Evolutionary conservation across 2,888 invertebrate genomes (phyloP).

Genomic region (Uloborus plumipes): DNA sequence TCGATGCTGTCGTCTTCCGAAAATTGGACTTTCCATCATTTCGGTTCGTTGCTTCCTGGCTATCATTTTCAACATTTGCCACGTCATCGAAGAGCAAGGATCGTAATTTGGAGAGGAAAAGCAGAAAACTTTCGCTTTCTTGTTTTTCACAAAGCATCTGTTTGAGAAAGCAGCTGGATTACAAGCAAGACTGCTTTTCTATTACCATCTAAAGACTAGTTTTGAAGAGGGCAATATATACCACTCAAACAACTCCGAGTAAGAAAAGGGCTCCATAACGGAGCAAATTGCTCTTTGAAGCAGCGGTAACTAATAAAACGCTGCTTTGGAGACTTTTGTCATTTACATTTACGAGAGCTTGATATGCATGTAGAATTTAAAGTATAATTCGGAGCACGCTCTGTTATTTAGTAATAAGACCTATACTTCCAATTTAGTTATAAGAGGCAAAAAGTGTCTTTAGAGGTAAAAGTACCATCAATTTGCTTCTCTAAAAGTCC

Average conservation of each 20-base stretch:
- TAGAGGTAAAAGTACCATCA: too few relatives aligned
- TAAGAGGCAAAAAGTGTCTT: too few relatives aligned
- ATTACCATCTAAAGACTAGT: conserved; percentile 33
- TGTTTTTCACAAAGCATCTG: conserved; percentile 19
- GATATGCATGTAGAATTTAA: too few relatives aligned
- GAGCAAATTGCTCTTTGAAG: too few relatives aligned
- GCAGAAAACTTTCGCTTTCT: conserved; percentile 3
- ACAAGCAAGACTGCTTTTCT: conserved; percentile 14
- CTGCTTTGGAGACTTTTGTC: too few relatives aligned
- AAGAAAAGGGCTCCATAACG: conserved; percentile 10
- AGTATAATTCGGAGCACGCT: too few relatives aligned
- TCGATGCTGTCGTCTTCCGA: conserved; percentile 27
- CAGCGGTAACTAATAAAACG: too few relatives aligned
- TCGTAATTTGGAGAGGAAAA: conserved; percentile 26
- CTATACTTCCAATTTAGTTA: too few relatives aligned
- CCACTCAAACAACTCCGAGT: conserved; percentile 17
- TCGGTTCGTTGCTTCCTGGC: conserved; percentile 30
- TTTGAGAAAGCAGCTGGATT: conserved; percentile 28
- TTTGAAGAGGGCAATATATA: conserved; percentile 20
- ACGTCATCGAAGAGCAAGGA: conserved; percentile 22
- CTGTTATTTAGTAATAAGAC: too few relatives aligned
- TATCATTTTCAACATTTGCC: conserved; percentile 37
- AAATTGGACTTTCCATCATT: conserved; percentile 44
- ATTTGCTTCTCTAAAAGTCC: too few relatives aligned
- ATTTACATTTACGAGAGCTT: too few relatives aligned